Conservation (phyloP, 2,113 vertebrate species). For the Hippopotamus amphibius region DNA sequence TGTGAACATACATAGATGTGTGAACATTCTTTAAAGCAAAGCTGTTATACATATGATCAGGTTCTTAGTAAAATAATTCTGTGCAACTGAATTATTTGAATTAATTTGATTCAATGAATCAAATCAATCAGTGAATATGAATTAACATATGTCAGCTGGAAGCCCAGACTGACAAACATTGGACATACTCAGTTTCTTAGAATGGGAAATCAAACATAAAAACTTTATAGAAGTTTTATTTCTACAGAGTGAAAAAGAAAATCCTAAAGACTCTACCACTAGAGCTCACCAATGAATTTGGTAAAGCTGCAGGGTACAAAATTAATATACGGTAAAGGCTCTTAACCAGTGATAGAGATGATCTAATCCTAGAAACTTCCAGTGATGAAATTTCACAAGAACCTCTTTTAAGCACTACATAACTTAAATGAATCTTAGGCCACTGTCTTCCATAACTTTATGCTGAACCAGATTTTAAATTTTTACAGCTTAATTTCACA, state of each 20-base stretch:
- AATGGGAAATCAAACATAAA: not conserved
- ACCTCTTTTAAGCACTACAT: constrained; percentile 9
- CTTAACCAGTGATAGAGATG: not conserved
- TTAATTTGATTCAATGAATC: not conserved
- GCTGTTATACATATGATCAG: not conserved
- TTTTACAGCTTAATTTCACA: constrained; percentile 35
- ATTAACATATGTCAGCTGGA: not conserved
- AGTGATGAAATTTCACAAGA: not conserved
- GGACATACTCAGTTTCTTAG: not conserved
- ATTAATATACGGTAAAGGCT: not conserved
- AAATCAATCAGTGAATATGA: not conserved
- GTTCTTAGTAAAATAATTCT: constrained; percentile 47
- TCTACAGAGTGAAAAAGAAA: not conserved
- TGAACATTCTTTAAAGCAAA: not conserved
- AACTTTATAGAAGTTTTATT: not conserved
- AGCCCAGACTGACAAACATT: not conserved
- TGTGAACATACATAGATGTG: not conserved
- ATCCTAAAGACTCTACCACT: not conserved
- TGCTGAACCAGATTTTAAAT: not conserved
- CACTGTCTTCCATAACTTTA: not conserved
- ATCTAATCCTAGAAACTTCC: constrained; percentile 31
- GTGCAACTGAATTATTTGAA: not conserved
- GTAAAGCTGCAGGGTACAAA: not conserved
- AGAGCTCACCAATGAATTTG: not conserved
- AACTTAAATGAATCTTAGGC: not conserved